phyloP scores from a whole-genome alignment of 2,113 vertebrate species.

The Phycodurus eques region DNA sequence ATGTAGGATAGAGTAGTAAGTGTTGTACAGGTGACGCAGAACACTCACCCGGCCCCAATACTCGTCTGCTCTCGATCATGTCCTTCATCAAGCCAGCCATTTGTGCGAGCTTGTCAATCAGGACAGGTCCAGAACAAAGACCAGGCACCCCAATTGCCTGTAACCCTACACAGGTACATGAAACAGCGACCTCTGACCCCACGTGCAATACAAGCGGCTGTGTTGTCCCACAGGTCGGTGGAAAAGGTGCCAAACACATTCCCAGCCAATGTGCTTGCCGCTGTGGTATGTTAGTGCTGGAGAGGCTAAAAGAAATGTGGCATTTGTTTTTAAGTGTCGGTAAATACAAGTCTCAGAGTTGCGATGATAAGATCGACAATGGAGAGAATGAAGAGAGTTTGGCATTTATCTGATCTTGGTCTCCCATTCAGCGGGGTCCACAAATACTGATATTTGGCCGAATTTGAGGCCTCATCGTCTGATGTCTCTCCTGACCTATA shows the following conservation, averaged over 20 bases:
- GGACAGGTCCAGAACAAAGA: slow-evolving; percentile 54
- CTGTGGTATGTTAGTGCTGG: slow-evolving; percentile 35
- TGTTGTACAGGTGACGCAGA: slow-evolving; percentile 18
- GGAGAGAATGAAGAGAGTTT: slow-evolving; percentile 14
- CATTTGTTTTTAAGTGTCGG: slow-evolving; percentile 32
- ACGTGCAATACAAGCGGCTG: slow-evolving; percentile 53
- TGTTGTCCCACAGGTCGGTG: slow-evolving; percentile 51
- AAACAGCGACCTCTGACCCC: slow-evolving; percentile 59
- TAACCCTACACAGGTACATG: slow-evolving; percentile 63
- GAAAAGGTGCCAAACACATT: slow-evolving; percentile 35
- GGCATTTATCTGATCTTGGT: slow-evolving; percentile 19
- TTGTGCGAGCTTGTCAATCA: slow-evolving; percentile 48
- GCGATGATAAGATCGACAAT: slow-evolving; percentile 24
- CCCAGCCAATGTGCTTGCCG: slow-evolving; percentile 9
- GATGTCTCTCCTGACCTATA: no score
- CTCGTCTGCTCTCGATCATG: slow-evolving; percentile 43
- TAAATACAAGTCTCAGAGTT: slow-evolving; percentile 23
- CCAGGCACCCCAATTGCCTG: slow-evolving; percentile 37
- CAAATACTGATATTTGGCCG: no score
- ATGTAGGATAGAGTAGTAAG: slow-evolving; percentile 14
- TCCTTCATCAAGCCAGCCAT: slow-evolving; percentile 46
- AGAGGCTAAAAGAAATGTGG: slow-evolving; percentile 27
- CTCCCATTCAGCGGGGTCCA: no score
- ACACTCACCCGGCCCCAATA: slow-evolving; percentile 20
- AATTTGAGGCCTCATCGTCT: no score